phyloP scores from a whole-genome alignment of 1,140 invertebrate genomes.

The Trichomalopsis sarcophagae region DNA sequence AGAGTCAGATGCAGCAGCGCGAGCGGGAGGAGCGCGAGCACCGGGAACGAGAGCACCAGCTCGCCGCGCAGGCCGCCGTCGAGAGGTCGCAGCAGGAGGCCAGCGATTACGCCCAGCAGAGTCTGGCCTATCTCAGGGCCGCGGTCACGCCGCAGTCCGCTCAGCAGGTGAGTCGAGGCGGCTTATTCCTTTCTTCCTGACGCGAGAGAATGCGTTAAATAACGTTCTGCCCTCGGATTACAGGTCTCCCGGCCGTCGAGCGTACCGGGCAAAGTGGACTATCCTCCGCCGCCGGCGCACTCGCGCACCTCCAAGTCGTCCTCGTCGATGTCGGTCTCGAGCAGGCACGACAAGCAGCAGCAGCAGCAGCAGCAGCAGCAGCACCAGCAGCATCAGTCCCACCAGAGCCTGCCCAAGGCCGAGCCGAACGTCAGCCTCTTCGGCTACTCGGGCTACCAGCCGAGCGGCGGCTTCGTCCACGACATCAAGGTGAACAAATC shows the following conservation, averaged over 20 bases:
- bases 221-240: not conserved
- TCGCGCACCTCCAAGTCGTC: slow-evolving; percentile 72
- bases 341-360: slow-evolving; percentile 74
- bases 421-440: slow-evolving; percentile 85
- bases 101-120: slow-evolving; percentile 46
- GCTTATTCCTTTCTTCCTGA: too few species aligned
- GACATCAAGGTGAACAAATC: slow-evolving; percentile 72
- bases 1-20: slow-evolving; percentile 58
- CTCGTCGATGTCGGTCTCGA: slow-evolving; percentile 61
- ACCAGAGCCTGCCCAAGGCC: slow-evolving; percentile 80
- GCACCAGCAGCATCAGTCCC: slow-evolving; percentile 63
- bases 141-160: slow-evolving; percentile 63
- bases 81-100: slow-evolving; percentile 53
- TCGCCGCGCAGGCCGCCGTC: slow-evolving; percentile 63
- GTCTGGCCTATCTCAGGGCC: slow-evolving; percentile 64
- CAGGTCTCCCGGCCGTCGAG: slow-evolving; percentile 73
- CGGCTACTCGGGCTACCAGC: slow-evolving; percentile 81
- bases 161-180: slow-evolving; percentile 64
- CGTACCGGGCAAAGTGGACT: slow-evolving; percentile 76
- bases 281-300: slow-evolving; percentile 77
- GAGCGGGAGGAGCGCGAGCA: slow-evolving; percentile 33
- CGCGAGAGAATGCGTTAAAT: too few species aligned
- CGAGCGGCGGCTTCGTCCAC: slow-evolving; percentile 71
- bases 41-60: slow-evolving; percentile 38
- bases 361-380: slow-evolving; percentile 45